Conservation (phyloP, 2,113 vertebrate species). For the Macaca nemestrina region DNA sequence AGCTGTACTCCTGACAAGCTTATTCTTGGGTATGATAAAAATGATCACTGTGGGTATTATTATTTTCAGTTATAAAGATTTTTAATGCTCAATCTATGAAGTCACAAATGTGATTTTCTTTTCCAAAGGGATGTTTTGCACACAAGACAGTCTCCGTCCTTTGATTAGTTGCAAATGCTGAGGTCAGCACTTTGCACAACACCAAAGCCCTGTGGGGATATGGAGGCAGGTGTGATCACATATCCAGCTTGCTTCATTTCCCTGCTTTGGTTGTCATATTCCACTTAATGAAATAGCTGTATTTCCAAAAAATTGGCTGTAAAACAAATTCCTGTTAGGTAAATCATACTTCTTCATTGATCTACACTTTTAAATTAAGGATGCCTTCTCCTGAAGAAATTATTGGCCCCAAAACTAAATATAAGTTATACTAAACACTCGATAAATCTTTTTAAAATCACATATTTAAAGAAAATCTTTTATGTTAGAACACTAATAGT, state of each 20-base stretch:
- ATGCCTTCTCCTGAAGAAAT: slow-evolving; percentile 42
- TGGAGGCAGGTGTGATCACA: fast-evolving
- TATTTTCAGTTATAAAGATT: slow-evolving; percentile 42
- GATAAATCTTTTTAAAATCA: slow-evolving; percentile 60
- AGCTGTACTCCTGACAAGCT: slow-evolving; percentile 79
- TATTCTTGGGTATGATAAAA: slow-evolving; percentile 81
- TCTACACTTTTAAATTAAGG: slow-evolving; percentile 60
- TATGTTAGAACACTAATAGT: background rate
- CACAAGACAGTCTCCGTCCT: slow-evolving; percentile 23
- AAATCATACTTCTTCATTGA: slow-evolving; percentile 56
- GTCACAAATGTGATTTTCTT: slow-evolving; percentile 42
- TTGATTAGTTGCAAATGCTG: background rate
- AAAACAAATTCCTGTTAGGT: slow-evolving; percentile 54
- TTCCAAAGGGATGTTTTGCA: slow-evolving; percentile 54
- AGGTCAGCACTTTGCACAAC: slow-evolving; percentile 24
- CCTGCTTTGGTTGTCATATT: background rate
- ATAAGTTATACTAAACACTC: slow-evolving; percentile 55
- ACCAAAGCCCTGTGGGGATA: background rate
- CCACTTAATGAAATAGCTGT: slow-evolving; percentile 39
- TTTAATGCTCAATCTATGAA: slow-evolving; percentile 34
- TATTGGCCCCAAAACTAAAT: slow-evolving; percentile 38
- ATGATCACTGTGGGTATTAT: slow-evolving; percentile 49
- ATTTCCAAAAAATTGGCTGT: slow-evolving; percentile 30
- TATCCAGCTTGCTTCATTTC: background rate
- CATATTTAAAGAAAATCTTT: slow-evolving; percentile 53